Percentiles rank a stretch among this genome's conserved stretches.
Evolutionary conservation across 2,888 invertebrate genomes (phyloP).

Genomic region (Pterostichus niger): DNA sequence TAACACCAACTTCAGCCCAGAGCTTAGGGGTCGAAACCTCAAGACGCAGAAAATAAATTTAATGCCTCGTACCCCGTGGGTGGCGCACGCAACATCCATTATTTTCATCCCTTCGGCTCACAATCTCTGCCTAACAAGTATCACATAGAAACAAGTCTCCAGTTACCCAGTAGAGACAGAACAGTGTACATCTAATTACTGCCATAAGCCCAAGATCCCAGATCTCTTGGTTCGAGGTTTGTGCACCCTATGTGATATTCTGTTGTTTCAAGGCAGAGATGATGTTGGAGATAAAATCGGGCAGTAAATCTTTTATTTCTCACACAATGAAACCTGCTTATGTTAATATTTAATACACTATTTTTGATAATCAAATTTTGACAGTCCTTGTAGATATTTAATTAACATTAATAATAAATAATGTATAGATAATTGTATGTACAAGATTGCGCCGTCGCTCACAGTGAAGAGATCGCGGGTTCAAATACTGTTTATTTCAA

Average conservation of each 20-base stretch:
- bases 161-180: constrained; percentile 11
- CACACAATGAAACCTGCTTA: too few species aligned
- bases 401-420: too few species aligned
- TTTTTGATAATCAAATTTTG: too few species aligned
- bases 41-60: constrained; percentile 48
- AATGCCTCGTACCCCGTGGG: constrained; percentile 48
- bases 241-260: constrained; percentile 1
- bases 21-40: neutral
- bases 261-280: neutral
- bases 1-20: neutral
- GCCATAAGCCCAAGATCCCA: constrained; percentile 54
- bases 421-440: too few species aligned
- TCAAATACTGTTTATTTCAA: too few species aligned
- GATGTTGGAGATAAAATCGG: constrained; percentile 10
- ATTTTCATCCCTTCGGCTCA: constrained; percentile 48
- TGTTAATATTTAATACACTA: too few species aligned
- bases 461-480: too few species aligned
- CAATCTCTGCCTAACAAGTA: constrained; percentile 25
- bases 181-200: constrained; percentile 61
- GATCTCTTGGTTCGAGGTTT: neutral
- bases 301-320: too few species aligned
- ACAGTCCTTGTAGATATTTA: too few species aligned
- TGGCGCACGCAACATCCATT: constrained; percentile 47
- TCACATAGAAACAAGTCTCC: neutral
- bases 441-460: too few species aligned